Evolutionary conservation across 2,888 invertebrate species (phyloP), one percentile per base, ranked within the genome.

Genomic region (Eristalinus aeneus): DNA sequence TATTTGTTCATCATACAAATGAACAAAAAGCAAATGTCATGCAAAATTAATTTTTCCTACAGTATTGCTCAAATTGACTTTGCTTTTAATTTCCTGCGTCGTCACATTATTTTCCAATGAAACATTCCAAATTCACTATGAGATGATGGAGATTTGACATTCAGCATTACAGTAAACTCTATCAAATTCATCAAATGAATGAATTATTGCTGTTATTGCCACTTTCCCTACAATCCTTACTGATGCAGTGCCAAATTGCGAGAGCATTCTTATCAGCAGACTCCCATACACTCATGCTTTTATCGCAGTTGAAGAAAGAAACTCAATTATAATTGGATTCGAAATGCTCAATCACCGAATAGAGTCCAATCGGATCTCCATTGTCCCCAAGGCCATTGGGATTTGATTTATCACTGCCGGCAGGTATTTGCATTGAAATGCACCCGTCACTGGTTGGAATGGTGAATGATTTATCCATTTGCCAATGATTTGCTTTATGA

Each of bases 381-480:
- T 56, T 23, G 23, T 22, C 23, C 12, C 56, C 46, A 46, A 16
- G 56, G 56, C 22, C 22, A 56, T 4, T 27, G 16, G 46, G 46
- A 46, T 46, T 46, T 72, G 71, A 78, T 78, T 78, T 72, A 69
- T 77, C 61, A n/a, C 10, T 53, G 39, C n/a, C 64, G 56, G 22
- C 20, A 67, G 54, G 27, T 64, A 73, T 73, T 73, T 79, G 72
- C 65, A 76, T 76, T 36, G 34, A 31, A 73, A 78, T 46, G 31
- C 54, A 36, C 8, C 12, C 46, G 8, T 11, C 27, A 27, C 53
- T 61, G 61, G 20, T 39, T 34, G 72, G 61, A 72, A 46, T 60
- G 72, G 60, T 67, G 36, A 61, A 4, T 72, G 79, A 73, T 73
- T 73, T 73, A 73, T 79, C 65, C 73, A 74, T 69, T 76, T 36